A percentile compares a stretch with the other conserved stretches of the same genome.
phyloP scores from a whole-genome alignment of 2,113 vertebrate genomes.

The Gorsachius goisagi region DNA sequence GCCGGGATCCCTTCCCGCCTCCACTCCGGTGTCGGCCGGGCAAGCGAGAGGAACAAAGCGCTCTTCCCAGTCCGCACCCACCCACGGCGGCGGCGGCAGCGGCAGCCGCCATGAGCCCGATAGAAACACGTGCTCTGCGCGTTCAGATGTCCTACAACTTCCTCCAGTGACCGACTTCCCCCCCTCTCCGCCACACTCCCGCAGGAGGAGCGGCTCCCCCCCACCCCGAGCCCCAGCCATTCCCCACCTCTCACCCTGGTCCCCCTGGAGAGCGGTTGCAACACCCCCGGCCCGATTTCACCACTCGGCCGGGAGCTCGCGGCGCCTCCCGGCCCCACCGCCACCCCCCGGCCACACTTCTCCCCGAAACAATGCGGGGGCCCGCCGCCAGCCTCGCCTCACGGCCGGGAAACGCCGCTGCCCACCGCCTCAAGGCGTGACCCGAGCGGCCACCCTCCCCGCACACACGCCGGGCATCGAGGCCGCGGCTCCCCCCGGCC shows the following conservation, averaged over 20 bases:
- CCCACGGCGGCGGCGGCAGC: conserved; percentile 50
- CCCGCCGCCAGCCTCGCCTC: neutral
- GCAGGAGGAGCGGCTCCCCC: conserved; percentile 42
- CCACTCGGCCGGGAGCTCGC: neutral
- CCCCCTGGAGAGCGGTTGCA: neutral
- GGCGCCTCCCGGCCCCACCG: neutral
- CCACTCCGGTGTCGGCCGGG: conserved; percentile 52
- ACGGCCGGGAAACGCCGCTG: neutral
- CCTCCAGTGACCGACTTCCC: conserved; percentile 72
- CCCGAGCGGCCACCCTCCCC: neutral
- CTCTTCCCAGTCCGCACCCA: conserved; percentile 69
- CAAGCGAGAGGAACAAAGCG: conserved; percentile 76
- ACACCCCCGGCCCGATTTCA: conserved; percentile 28
- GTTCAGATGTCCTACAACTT: conserved; percentile 79
- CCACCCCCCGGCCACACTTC: neutral
- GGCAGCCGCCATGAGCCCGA: conserved; percentile 70
- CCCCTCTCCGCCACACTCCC: conserved; percentile 25
- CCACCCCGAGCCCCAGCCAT: conserved; percentile 16
- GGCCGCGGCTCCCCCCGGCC: neutral
- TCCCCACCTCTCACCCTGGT: neutral
- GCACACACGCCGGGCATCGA: neutral
- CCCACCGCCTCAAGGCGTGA: neutral
- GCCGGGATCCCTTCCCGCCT: conserved; percentile 64
- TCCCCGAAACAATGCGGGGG: conserved; percentile 31
- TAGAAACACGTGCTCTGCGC: conserved; percentile 80